Evolutionary conservation across 2,888 invertebrate genomes (phyloP), one percentile per base, ranked within the genome.

Genomic region (Plagodis pulveraria): DNA sequence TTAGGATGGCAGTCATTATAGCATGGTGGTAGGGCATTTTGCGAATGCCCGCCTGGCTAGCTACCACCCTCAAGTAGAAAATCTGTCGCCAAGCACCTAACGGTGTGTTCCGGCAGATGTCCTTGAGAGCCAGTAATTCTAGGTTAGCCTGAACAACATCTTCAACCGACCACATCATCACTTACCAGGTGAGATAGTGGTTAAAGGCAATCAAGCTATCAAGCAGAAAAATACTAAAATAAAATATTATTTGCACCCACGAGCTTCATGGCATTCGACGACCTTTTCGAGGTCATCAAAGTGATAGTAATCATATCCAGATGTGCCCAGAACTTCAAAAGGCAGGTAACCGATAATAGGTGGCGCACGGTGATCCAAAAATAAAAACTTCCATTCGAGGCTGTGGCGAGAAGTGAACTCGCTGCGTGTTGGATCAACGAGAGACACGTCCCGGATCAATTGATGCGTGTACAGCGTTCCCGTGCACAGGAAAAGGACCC

Each of bases 281-380:
- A 99, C 96, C 79, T 96, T 96, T 64, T 98, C 98, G 64, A 99
- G 89, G 83, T 99, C 99, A 79, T 99, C 98, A 50, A 98, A 96
- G 82, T 99, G 98, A 77, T 98, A 98, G 81, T 99, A 98, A 81
- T 99, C 98, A 82, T 98, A 99, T 1, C 98, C 98, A 0, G 98
- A 98, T 0, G 98, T 99, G 45, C 99, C 99, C 5, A 99, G 93
- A 35, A 99, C 96, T 87, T 99, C 99, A 80, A 98, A 98, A 0
- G 98, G 98, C 74, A 98, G 90, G 71, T 98, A 99, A 0, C 98
- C 98, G 66, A 98, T 98, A 51, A 98, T 97, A 0, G 97, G 96
- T 1, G 98, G 96, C 0, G 98, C 98, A 75, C 98, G 95, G 78
- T 98, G 98, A 80, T 99, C 98, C 34, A 99, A 87, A 80, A 98